A percentile compares a stretch with the other conserved stretches of the same genome.
Evolutionary conservation across 2,113 vertebrate genomes (phyloP).

Genomic region (Chlorodrepanis virens): DNA sequence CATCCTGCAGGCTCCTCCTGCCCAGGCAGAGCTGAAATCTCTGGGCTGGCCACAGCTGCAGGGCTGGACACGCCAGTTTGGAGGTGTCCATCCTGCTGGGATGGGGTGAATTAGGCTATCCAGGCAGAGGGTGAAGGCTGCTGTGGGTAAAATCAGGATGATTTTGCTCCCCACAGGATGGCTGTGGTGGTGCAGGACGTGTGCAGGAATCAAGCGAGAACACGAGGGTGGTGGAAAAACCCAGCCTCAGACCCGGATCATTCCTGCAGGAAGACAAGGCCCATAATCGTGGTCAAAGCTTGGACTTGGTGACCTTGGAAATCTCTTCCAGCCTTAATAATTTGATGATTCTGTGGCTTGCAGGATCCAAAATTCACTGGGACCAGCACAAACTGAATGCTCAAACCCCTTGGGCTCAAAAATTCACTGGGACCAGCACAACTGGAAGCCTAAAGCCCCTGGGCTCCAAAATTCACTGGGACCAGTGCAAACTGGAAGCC

Average conservation of each 20-base stretch:
- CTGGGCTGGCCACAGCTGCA: not conserved
- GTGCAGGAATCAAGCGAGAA: not conserved
- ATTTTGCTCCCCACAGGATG: too few relatives aligned
- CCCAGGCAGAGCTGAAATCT: not conserved
- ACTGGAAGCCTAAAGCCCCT: not conserved
- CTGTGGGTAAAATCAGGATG: not conserved
- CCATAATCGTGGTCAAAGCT: not conserved
- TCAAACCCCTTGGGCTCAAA: not conserved
- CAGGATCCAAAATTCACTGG: not conserved
- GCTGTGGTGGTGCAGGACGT: not conserved
- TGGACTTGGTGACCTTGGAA: not conserved
- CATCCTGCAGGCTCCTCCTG: not conserved
- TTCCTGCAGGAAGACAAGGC: not conserved
- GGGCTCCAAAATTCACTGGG: not conserved
- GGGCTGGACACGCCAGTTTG: accelerated
- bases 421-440: not conserved
- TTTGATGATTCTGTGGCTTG: not conserved
- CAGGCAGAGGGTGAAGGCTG: not conserved
- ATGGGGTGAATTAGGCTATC: accelerated
- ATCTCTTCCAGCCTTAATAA: not conserved
- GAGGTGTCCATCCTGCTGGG: not conserved
- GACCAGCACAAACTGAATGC: accelerated
- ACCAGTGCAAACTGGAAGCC: not conserved
- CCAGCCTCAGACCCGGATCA: not conserved
- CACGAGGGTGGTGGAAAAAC: not conserved